Percentiles rank a stretch among this genome's conserved stretches.
Conservation (phyloP, 2,113 vertebrate genomes). For the Rhea pennata region DNA sequence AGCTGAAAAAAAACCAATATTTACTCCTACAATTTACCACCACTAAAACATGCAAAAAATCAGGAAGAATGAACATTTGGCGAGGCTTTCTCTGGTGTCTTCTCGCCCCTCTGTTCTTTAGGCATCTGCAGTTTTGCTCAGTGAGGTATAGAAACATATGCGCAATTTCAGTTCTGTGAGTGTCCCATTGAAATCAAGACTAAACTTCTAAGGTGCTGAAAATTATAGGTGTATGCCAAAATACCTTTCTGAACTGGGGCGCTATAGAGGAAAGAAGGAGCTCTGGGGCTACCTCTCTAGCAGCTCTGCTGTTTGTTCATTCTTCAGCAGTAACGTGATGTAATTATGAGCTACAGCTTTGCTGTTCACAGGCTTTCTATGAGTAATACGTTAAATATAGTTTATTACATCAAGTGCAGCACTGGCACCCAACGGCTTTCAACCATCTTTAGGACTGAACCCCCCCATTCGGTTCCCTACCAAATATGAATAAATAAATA, state of each 20-base stretch:
- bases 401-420: neutral
- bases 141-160: neutral
- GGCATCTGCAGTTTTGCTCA: neutral
- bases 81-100: neutral
- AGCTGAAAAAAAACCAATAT: constrained; percentile 28
- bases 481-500: neutral
- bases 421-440: neutral
- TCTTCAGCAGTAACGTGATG: neutral
- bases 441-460: neutral
- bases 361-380: neutral
- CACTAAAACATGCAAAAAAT: neutral
- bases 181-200: neutral
- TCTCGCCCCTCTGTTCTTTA: neutral
- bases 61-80: neutral
- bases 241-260: neutral
- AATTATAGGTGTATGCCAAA: neutral
- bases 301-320: neutral
- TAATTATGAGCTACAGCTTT: neutral
- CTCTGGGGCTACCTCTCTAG: neutral
- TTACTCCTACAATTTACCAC: neutral
- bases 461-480: neutral
- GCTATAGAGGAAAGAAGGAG: neutral
- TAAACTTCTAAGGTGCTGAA: accelerated
- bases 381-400: neutral
- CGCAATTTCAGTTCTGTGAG: neutral